phyloP scores from a whole-genome alignment of 2,797 vertebrate genomes.

The Hypotaenidia okinawae region DNA sequence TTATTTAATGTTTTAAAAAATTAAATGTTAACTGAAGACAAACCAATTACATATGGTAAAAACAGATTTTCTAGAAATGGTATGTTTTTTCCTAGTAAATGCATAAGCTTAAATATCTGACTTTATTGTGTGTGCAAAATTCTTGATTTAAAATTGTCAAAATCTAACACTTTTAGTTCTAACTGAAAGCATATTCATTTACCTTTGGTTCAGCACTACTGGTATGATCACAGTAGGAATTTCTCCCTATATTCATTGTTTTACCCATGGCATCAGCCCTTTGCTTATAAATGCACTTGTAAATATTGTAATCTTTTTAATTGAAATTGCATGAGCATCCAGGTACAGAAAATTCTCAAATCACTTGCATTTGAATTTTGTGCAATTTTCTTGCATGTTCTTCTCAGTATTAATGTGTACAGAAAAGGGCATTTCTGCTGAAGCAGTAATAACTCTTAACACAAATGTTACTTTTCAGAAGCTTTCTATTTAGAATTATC shows the following conservation, averaged over 20 bases:
- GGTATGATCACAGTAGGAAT: neutral
- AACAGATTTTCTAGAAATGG: neutral
- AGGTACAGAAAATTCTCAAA: neutral
- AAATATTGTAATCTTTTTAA: neutral
- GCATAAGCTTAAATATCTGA: neutral
- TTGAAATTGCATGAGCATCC: neutral
- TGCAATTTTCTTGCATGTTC: neutral
- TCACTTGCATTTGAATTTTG: neutral
- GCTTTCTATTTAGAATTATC: neutral
- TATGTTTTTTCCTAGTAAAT: neutral
- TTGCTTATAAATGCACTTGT: neutral
- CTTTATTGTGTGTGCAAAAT: neutral
- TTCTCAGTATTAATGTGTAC: neutral
- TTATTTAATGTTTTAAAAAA: neutral
- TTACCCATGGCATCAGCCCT: neutral
- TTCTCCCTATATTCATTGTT: neutral
- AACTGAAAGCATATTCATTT: neutral
- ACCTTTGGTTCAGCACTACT: neutral
- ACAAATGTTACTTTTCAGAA: neutral
- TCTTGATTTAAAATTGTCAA: neutral
- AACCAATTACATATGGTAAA: neutral
- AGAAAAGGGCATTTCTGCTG: neutral
- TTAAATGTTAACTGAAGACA: neutral
- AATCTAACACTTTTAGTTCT: neutral
- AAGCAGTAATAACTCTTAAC: neutral